Conservation (phyloP, 2,888 invertebrate species). For the Hirtodrosophila cameraria region DNA sequence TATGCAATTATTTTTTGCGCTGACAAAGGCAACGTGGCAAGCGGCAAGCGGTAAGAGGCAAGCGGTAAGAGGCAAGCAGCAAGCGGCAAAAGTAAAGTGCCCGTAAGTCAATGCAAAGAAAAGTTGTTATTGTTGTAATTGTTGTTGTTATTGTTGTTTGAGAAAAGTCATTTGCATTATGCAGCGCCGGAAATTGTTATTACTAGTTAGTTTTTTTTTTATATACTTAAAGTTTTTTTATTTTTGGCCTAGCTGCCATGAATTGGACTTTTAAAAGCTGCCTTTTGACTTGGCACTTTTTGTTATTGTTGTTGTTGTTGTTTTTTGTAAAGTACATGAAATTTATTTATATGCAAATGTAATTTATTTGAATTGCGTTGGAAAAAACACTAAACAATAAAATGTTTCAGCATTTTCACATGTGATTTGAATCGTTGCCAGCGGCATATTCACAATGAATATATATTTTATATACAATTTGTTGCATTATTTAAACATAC, state of each 20-base stretch:
- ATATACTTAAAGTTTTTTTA: conserved; percentile 14
- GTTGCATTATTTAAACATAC: conserved; percentile 35
- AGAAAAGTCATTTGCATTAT: conserved; percentile 77
- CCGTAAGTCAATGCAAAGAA: conserved; percentile 75
- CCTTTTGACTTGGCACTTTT: conserved; percentile 63
- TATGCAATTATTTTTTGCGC: conserved; percentile 75
- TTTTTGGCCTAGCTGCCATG: conserved; percentile 49
- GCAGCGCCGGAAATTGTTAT: conserved; percentile 75
- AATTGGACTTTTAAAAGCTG: conserved; percentile 72
- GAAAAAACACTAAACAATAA: conserved; percentile 64
- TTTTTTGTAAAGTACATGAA: conserved; percentile 43
- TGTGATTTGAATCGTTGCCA: conserved; percentile 61
- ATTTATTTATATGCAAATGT: conserved; percentile 76
- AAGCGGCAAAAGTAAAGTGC: conserved; percentile 39
- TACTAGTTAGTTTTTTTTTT: conserved; percentile 59
- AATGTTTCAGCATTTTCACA: conserved; percentile 65
- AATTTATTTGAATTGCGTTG: conserved; percentile 42
- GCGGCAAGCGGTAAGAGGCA: no score
- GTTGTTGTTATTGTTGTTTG: conserved; percentile 50
- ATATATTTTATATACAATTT: conserved; percentile 33
- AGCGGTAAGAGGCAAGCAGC: no score
- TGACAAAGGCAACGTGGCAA: conserved; percentile 57
- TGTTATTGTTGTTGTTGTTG: conserved; percentile 6
- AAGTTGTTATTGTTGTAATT: conserved; percentile 56
- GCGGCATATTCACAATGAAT: conserved; percentile 31